These are phyloP conservation scores for Esox niger DNA, from an alignment of 2,113 vertebrate genomes.

Conservation along the genomic window DNA sequence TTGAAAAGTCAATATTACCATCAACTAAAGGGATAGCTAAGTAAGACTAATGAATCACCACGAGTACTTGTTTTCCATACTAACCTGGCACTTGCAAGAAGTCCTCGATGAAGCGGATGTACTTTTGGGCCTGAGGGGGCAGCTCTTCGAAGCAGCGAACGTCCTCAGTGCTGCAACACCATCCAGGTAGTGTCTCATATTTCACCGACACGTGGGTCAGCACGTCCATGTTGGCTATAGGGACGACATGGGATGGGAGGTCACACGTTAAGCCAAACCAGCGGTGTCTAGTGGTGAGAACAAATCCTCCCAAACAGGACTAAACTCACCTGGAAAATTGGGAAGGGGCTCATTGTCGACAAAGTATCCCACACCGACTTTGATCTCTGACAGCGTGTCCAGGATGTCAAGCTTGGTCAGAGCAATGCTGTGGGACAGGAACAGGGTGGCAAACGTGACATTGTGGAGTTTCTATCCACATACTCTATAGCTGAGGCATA, in stretches of 20 bases:
- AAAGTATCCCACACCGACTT: conserved; percentile 74
- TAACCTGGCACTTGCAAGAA: conserved; percentile 76
- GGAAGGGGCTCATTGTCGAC: conserved; percentile 69
- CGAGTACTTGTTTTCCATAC: conserved; percentile 14
- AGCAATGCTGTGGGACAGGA: conserved; percentile 66
- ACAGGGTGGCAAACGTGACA: not conserved
- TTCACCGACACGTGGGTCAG: conserved; percentile 72
- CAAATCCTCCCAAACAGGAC: not conserved
- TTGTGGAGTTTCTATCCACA: too few relatives aligned
- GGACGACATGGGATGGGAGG: not conserved
- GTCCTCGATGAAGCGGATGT: conserved; percentile 74
- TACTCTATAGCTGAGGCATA: too few relatives aligned
- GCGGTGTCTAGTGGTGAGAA: not conserved
- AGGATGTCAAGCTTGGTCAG: conserved; percentile 79
- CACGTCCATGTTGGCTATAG: conserved; percentile 75
- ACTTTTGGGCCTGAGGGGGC: conserved; percentile 68
- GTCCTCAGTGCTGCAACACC: conserved; percentile 72
- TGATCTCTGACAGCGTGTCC: conserved; percentile 75
- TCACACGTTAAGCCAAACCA: not conserved
- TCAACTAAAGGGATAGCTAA: too few relatives aligned
- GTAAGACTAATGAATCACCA: not conserved
- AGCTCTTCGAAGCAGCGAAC: conserved; percentile 68
- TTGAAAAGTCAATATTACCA: too few relatives aligned
- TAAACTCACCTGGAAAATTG: conserved; percentile 74
- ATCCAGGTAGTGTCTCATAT: conserved; percentile 73